Conservation (phyloP, 2,888 invertebrate genomes). For the Pyrochroa serraticornis region DNA sequence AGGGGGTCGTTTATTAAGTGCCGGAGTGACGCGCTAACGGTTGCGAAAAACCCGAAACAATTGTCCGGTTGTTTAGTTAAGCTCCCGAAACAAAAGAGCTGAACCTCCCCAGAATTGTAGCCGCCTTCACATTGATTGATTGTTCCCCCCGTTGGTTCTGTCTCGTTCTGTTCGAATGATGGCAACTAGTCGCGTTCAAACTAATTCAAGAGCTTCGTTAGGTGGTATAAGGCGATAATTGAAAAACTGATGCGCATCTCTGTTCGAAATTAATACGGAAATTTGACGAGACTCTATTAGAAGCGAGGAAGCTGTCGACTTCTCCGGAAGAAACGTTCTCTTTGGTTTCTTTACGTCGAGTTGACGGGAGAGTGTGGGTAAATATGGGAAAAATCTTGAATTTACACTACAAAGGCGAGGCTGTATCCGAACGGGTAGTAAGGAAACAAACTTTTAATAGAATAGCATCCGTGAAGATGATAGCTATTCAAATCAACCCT, state of each 20-base stretch:
- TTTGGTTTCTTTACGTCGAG: slow-evolving; percentile 1
- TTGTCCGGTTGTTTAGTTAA: slow-evolving; percentile 19
- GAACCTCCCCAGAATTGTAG: slow-evolving; percentile 8
- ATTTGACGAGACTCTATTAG: background rate
- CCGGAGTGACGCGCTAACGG: slow-evolving; percentile 8
- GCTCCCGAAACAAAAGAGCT: slow-evolving; percentile 9
- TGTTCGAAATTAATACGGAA: background rate
- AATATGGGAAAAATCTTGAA: slow-evolving; percentile 10
- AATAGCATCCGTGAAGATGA: slow-evolving; percentile 2
- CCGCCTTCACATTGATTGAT: slow-evolving; percentile 15
- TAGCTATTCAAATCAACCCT: slow-evolving; percentile 13
- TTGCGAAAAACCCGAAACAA: slow-evolving; percentile 16
- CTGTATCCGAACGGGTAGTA: slow-evolving; percentile 6
- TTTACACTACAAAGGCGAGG: slow-evolving; percentile 7
- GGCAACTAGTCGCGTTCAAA: slow-evolving; percentile 3
- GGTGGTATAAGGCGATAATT: no score
- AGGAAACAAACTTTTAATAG: slow-evolving; percentile 17
- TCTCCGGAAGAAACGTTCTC: background rate
- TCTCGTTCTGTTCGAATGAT: slow-evolving; percentile 6
- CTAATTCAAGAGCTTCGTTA: slow-evolving; percentile 2
- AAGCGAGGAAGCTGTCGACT: background rate
- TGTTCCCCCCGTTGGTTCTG: slow-evolving; percentile 11
- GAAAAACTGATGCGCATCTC: background rate
- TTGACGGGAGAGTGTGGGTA: slow-evolving; percentile 10
- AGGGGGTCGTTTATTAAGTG: slow-evolving; percentile 4